Percentiles rank a stretch among this genome's conserved stretches.
Evolutionary conservation across 1,140 invertebrate species (phyloP).

Genomic region (Drosophila trapezifrons): DNA sequence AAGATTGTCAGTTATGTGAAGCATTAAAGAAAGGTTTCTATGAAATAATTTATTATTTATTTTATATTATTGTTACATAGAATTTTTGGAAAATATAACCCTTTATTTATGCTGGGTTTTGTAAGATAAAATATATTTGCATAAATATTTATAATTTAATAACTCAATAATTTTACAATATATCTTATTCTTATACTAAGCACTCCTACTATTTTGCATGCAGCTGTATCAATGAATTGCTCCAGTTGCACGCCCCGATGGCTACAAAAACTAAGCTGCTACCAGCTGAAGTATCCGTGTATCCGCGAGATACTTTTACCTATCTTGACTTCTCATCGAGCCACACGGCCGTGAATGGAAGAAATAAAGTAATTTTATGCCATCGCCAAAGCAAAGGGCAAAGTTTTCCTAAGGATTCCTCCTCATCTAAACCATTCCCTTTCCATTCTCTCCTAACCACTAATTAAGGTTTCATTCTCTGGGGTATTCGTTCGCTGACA

Average conservation of each 20-base stretch:
- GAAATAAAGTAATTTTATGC: constrained; percentile 12
- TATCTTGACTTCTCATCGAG: constrained; percentile 26
- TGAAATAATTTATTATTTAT: too few species aligned
- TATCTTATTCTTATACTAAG: too few species aligned
- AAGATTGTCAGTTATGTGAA: too few species aligned
- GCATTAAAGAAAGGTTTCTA: too few species aligned
- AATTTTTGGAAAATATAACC: too few species aligned
- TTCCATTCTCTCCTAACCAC: neutral
- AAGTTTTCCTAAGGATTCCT: constrained; percentile 21
- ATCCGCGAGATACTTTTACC: constrained; percentile 34
- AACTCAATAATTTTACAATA: too few species aligned
- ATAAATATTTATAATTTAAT: too few species aligned
- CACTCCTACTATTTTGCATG: constrained; percentile 10
- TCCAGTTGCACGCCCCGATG: constrained; percentile 14
- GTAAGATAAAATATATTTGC: too few species aligned
- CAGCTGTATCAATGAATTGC: constrained; percentile 1
- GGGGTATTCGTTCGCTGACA: neutral
- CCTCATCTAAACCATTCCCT: neutral
- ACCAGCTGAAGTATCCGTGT: constrained; percentile 4
- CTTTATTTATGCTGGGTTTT: too few species aligned
- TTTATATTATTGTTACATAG: too few species aligned
- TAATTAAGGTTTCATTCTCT: constrained; percentile 20
- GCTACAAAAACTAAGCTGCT: constrained; percentile 16
- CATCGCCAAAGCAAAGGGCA: neutral
- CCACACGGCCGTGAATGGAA: constrained; percentile 6